Conservation (phyloP, 2,797 vertebrate genomes). For the Glossophaga mutica region DNA sequence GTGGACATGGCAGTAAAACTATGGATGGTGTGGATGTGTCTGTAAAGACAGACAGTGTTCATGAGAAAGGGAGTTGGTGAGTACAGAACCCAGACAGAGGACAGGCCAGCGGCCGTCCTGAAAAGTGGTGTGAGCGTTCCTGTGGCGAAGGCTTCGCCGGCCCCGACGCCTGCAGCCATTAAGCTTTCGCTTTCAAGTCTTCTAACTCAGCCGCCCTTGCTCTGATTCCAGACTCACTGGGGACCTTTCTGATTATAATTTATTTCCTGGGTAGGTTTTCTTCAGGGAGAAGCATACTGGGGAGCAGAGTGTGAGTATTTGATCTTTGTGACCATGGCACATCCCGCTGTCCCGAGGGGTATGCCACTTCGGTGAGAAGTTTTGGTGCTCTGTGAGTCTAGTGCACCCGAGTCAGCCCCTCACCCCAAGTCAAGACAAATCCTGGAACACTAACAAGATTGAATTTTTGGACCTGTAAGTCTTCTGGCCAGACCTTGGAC, state of each 20-base stretch:
- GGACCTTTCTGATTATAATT: constrained; percentile 5
- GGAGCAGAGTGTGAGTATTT: constrained; percentile 1
- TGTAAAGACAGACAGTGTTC: not conserved
- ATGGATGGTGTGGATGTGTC: not conserved
- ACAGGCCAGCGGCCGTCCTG: not conserved
- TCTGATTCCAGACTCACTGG: constrained; percentile 22
- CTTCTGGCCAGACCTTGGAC: constrained; percentile 72
- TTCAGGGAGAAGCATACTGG: not conserved
- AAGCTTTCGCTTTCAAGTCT: constrained; percentile 13
- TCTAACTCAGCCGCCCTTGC: not conserved
- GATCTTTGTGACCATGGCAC: not conserved
- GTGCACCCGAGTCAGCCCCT: not conserved
- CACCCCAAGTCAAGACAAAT: constrained; percentile 55
- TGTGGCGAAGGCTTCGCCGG: not conserved
- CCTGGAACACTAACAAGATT: constrained; percentile 59
- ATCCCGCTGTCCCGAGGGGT: not conserved
- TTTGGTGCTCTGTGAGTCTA: constrained; percentile 46
- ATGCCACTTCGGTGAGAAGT: constrained; percentile 19
- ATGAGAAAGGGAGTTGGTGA: not conserved
- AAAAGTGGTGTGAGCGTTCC: not conserved
- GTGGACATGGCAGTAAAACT: not conserved
- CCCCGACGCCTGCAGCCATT: not conserved
- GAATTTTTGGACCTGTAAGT: constrained; percentile 62
- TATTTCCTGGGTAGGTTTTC: constrained; percentile 17
- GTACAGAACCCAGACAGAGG: not conserved